A percentile compares a stretch with the other conserved stretches of the same genome.
phyloP scores from a whole-genome alignment of 2,888 invertebrate genomes.

The Noctua janthe region DNA sequence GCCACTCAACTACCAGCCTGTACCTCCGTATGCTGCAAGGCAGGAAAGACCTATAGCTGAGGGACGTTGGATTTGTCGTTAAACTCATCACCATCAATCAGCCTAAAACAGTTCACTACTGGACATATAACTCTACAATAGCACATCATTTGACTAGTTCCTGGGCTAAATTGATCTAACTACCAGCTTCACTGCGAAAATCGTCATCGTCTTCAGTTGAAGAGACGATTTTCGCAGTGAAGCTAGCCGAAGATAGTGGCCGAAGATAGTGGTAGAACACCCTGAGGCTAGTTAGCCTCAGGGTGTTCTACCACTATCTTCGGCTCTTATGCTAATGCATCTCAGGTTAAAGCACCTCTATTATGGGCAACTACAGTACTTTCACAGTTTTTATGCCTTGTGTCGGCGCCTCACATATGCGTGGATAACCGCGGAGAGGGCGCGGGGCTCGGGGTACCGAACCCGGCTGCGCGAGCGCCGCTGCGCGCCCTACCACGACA shows the following conservation, averaged over 20 bases:
- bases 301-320: background rate
- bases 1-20: background rate
- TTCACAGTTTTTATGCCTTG: too few relatives aligned
- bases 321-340: background rate
- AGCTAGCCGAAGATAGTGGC: too few relatives aligned
- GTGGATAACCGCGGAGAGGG: too few relatives aligned
- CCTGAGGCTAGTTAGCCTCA: too few relatives aligned
- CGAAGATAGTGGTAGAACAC: too few relatives aligned
- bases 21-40: background rate
- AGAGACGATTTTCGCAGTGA: too few relatives aligned
- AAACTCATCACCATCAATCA: background rate
- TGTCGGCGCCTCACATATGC: too few relatives aligned
- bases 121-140: background rate
- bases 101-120: background rate
- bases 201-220: too few relatives aligned
- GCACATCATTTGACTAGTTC: background rate
- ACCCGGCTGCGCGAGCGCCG: too few relatives aligned
- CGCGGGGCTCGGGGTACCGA: too few relatives aligned
- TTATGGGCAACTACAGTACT: too few relatives aligned
- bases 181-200: background rate
- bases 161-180: background rate
- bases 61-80: background rate
- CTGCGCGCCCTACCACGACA: too few relatives aligned
- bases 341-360: background rate
- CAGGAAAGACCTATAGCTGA: background rate